Base-by-base conservation (phyloP, 2,113 vertebrate species). In the Naja naja region DNA sequence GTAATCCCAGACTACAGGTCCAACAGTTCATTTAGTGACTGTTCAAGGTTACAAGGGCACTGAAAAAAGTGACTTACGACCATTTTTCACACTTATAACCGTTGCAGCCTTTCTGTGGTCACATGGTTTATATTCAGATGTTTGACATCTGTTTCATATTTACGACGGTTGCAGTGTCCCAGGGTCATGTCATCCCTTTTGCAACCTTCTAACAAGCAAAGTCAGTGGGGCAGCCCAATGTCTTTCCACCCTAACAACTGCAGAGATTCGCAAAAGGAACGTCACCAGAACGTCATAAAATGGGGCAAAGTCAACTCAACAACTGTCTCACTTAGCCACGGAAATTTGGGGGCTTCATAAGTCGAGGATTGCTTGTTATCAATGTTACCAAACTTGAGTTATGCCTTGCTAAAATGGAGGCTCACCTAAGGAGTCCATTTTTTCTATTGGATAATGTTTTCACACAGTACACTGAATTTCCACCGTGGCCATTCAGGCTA, bases 381-480 rank as follows among this genome's bases (percentile, higher is more conserved):
- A 20, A 8, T 7, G 69, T 6, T 20, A 39, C 69, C 69, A 39
- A 81, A 39, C 69, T 81, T 39, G n/a, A 81, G 39, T 81, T 81
- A 81, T 6, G 6, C 69, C n/a, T 39, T 39, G 69, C 39, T 7
- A 81, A 34, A 34, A 49, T 25, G 43, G 12, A 20, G n/a, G 10
- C 96, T 93, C 90, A 99, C 99, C 99, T 99, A 97, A 99, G 98
- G 18, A 99, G 97, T 58, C 95, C 91, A 6, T 96, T 95, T 43
- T 95, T 96, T 43, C 95, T 96, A 3, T 92, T 94, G 89, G 92
- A 93, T 92, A 99, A 95, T 0, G 96, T 98, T 94, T 97, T 96
- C 93, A 99, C 93, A 91, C 98, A 99, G 95, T 96, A 98, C 69
- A 99, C 98, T 3, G 99, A 99, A 94, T 97, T 98, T 69, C 98